Evolutionary conservation across 2,797 vertebrate genomes (phyloP).

Genomic region (Microctenopoma steveboyesi): DNA sequence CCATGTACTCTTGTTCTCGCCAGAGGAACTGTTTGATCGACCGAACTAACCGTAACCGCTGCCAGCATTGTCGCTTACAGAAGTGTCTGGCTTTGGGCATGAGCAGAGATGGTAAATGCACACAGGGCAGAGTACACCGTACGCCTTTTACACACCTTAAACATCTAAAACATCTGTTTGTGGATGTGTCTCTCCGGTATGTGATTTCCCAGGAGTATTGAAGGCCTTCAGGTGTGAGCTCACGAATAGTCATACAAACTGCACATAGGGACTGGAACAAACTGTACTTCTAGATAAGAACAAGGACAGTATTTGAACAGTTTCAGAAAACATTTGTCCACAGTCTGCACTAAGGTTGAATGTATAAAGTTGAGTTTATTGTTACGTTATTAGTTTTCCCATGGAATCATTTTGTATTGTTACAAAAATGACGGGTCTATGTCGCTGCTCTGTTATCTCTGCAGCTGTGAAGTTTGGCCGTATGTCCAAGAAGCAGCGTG

Average conservation of each 20-base stretch:
- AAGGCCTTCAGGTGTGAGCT: slow-evolving; percentile 6
- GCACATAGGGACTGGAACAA: slow-evolving; percentile 29
- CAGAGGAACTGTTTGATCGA: slow-evolving; percentile 94
- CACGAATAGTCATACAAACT: slow-evolving; percentile 21
- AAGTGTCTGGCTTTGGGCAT: slow-evolving; percentile 93
- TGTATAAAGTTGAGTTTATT: no score
- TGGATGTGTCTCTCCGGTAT: neutral
- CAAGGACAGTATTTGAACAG: slow-evolving; percentile 11
- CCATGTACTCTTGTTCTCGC: slow-evolving; percentile 92
- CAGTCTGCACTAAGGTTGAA: neutral
- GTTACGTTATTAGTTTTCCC: neutral
- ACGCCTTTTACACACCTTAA: neutral
- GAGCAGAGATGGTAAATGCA: slow-evolving; percentile 90
- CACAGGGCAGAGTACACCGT: neutral
- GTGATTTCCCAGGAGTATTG: slow-evolving; percentile 30
- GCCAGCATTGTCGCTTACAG: slow-evolving; percentile 94
- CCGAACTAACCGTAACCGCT: slow-evolving; percentile 93
- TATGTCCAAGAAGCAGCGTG: slow-evolving; percentile 96
- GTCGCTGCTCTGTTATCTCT: neutral
- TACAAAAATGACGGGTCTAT: neutral
- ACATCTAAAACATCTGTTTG: neutral
- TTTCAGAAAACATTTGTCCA: neutral
- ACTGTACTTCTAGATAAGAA: slow-evolving; percentile 23
- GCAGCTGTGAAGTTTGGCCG: slow-evolving; percentile 94
- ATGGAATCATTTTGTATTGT: neutral